Base-by-base conservation (phyloP, 1,140 invertebrate genomes). In the Doryteuthis pealeii region DNA sequence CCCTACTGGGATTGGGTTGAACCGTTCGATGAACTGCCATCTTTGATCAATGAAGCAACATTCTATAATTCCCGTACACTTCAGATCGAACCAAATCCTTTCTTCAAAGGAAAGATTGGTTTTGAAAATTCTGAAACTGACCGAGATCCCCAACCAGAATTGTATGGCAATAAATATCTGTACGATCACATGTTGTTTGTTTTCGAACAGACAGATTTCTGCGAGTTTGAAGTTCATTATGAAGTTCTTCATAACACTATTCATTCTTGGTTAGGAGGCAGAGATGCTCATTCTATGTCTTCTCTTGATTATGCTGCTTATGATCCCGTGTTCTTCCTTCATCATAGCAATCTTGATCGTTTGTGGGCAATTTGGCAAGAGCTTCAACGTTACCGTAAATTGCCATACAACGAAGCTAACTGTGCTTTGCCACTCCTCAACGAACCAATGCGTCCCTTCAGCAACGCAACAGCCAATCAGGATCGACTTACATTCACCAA, bases 301-400 rank as follows among this genome's bases (percentile, higher is more conserved):
- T 40, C 35, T 40, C 35, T 40, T 10, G 76, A 77, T 49, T 80
- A 73, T 45, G 49, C 76, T 28, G 76, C 76, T 26, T 80, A 75
- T 73, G 78, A 80, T 62, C 78, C 78, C 1, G 45, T 77, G 12
- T 78, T 78, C 67, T 76, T 74, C 73, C 54, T 79, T 12, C 70
- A 80, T 43, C 78, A 78, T 68, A 62, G 74, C 32, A 78, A 78
- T 68, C 49, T 69, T 6, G 78, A 80, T 70, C 70, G 78, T n/a
- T 6, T 76, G 40, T 80, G 78, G 78, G 78, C 78, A 40, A 78
- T 80, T 58, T 80, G 78, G 78, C 78, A 80, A 70, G 74, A 78
- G 74, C 72, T 80, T 40, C 78, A 80, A 49, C 68, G 77, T 26
- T 72, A 74, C 54, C 43, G 78, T 58, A 65, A 68, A 0, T 67